Conservation (phyloP, 2,797 vertebrate genomes). For the Labroides dimidiatus region DNA sequence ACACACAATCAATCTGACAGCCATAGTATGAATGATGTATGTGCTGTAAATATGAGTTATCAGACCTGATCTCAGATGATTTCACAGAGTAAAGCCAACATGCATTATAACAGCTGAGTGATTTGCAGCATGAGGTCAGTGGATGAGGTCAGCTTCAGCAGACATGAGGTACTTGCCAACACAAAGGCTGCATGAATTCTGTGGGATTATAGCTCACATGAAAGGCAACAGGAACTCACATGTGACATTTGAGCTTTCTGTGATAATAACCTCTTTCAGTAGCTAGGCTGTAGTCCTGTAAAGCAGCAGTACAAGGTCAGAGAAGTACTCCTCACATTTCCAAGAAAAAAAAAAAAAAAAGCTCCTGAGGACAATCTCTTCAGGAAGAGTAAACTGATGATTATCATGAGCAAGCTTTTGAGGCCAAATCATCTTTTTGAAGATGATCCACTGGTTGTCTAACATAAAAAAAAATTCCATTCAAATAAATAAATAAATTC, state of each 20-base stretch:
- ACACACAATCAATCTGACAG: background rate
- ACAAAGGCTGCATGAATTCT: constrained; percentile 38
- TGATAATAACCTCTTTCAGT: constrained; percentile 16
- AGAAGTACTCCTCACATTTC: background rate
- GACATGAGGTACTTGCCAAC: constrained; percentile 24
- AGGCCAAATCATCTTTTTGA: too few relatives aligned
- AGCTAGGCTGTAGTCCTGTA: constrained; percentile 3
- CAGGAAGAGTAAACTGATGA: background rate
- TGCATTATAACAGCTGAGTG: constrained; percentile 20
- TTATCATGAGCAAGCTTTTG: background rate
- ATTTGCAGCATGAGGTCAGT: constrained; percentile 26
- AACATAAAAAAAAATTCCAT: too few relatives aligned
- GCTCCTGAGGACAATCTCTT: too few relatives aligned
- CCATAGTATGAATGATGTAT: background rate
- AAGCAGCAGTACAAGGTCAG: background rate
- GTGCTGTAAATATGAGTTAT: background rate
- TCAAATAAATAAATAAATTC: background rate
- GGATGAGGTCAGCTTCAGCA: constrained; percentile 28
- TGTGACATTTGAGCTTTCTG: constrained; percentile 27
- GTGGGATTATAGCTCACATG: constrained; percentile 61
- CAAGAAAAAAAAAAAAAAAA: too few relatives aligned
- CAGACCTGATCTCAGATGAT: background rate
- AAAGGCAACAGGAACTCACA: constrained; percentile 42
- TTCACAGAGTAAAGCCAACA: background rate
- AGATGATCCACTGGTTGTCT: background rate